Percentiles rank a stretch among this genome's conserved stretches.
Conservation (phyloP, 2,797 vertebrate species). For the Semaprochilodus insignis region DNA sequence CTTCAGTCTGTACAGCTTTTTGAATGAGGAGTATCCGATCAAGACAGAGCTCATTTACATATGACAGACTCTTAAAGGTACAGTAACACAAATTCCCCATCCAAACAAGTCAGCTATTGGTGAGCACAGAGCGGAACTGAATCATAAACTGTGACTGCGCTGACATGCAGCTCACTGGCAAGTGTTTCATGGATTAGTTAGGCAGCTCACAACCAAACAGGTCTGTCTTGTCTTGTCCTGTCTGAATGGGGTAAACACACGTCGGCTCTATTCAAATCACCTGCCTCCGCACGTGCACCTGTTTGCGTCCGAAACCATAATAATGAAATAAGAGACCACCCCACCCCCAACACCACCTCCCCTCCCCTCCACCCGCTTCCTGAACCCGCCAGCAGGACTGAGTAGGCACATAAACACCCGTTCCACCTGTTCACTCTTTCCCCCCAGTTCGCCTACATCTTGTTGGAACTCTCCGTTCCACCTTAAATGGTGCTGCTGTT, state of each 20-base stretch:
- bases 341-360: no score
- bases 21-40: no score
- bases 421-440: neutral
- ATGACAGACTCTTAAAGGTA: no score
- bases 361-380: neutral
- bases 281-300: conserved; percentile 45
- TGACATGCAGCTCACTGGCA: conserved; percentile 12
- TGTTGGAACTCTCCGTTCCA: no score
- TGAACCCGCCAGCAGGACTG: neutral
- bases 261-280: conserved; percentile 40
- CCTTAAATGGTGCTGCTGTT: no score
- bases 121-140: neutral
- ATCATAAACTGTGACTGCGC: conserved; percentile 7
- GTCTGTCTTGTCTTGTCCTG: conserved; percentile 75
- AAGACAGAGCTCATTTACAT: no score
- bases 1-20: no score
- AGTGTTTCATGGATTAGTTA: conserved; percentile 65
- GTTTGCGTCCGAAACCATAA: conserved; percentile 19
- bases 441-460: neutral
- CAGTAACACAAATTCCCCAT: no score
- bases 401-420: neutral
- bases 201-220: conserved; percentile 78
- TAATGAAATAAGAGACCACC: neutral
- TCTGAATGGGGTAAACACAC: conserved; percentile 57
- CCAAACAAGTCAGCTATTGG: no score